These are phyloP conservation scores for Salmo trutta DNA, from an alignment of 2,797 vertebrate species.

Conservation along the genomic window DNA sequence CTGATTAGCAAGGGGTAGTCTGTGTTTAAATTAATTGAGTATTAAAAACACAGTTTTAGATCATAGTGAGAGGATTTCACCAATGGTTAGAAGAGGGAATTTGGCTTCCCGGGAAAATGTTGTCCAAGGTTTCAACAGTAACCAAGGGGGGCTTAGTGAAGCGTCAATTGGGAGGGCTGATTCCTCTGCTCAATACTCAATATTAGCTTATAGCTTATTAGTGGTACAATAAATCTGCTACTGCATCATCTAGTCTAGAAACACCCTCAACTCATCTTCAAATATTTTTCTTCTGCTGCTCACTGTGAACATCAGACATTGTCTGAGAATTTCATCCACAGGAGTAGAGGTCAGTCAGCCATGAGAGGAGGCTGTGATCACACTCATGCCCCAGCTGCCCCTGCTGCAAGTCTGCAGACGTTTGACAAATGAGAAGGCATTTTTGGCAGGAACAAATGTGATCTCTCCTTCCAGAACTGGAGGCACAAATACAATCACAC, in stretches of 20 bases:
- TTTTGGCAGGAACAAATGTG: not conserved
- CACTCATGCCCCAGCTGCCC: not conserved
- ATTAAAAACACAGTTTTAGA: no score
- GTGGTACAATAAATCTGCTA: not conserved
- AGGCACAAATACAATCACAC: not conserved
- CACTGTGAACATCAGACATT: constrained; percentile 24
- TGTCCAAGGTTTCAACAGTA: no score
- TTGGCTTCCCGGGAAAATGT: no score
- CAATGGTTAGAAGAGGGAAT: no score
- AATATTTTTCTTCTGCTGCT: not conserved
- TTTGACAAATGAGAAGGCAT: not conserved
- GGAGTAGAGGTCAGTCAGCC: constrained; percentile 34
- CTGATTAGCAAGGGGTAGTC: no score
- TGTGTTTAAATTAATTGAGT: no score
- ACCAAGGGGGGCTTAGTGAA: no score
- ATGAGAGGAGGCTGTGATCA: not conserved
- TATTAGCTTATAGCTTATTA: not conserved
- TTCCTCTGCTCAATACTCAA: not conserved
- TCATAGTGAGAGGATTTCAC: no score
- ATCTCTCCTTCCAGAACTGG: not conserved
- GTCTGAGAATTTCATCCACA: constrained; percentile 37
- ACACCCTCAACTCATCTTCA: not conserved
- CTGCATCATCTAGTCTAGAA: not conserved
- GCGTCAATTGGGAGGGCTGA: not conserved
- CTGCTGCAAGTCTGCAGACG: not conserved